These are phyloP conservation scores for Bubo scandiacus DNA, from an alignment of 2,113 vertebrate genomes.

Conservation along the genomic window DNA sequence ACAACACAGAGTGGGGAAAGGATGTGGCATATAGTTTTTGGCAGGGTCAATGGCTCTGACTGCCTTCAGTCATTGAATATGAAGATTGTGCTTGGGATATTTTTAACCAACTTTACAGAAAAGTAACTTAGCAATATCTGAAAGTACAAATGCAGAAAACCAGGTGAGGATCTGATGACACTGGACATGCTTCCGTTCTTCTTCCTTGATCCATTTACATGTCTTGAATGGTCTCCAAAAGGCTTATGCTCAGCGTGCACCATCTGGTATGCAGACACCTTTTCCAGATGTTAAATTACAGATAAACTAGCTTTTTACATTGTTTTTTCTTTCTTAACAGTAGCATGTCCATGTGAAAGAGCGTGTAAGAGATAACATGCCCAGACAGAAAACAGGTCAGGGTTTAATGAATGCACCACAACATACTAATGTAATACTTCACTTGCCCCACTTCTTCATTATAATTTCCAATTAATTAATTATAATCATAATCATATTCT, in stretches of 20 bases:
- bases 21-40: background rate
- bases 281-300: conserved; percentile 41
- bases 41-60: background rate
- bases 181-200: background rate
- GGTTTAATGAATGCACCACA: background rate
- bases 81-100: background rate
- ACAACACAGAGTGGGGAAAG: background rate
- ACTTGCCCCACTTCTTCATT: background rate
- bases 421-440: background rate
- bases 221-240: conserved; percentile 7
- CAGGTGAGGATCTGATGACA: background rate
- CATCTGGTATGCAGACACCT: conserved; percentile 1
- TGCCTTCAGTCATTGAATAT: background rate
- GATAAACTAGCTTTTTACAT: background rate
- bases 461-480: background rate
- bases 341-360: background rate
- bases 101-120: background rate
- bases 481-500: background rate
- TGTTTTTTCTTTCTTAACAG: background rate
- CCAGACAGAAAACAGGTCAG: background rate
- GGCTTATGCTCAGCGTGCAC: background rate
- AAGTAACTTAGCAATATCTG: background rate
- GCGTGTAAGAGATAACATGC: background rate
- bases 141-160: background rate
- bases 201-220: background rate